These are phyloP conservation scores for Melinopterus prodromus DNA, from an alignment of 2,888 invertebrate genomes.

Conservation along the genomic window DNA sequence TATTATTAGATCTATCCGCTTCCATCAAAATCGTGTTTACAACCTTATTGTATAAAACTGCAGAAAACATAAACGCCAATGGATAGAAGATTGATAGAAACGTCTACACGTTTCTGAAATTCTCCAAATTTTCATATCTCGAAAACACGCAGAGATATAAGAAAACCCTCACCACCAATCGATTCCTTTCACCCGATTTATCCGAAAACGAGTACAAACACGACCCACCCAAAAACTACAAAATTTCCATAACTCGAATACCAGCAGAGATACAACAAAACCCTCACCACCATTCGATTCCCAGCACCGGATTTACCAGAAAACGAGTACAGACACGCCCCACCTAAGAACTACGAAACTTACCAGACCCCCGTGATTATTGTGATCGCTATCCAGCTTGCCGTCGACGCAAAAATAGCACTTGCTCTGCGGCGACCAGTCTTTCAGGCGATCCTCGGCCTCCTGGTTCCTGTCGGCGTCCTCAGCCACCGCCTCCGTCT, in stretches of 20 bases:
- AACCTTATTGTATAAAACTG: too few relatives aligned
- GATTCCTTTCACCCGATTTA: neutral
- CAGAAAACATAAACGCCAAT: too few relatives aligned
- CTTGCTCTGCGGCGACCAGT: conserved; percentile 83
- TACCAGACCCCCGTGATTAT: conserved; percentile 66
- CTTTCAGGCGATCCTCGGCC: conserved; percentile 60
- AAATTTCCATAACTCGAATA: neutral
- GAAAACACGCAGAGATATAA: neutral
- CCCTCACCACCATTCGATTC: neutral
- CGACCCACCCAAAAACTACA: neutral
- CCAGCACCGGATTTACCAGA: neutral
- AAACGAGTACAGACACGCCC: neutral
- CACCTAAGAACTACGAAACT: conserved; percentile 48
- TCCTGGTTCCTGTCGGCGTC: conserved; percentile 44
- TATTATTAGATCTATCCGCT: too few relatives aligned
- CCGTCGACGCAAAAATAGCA: conserved; percentile 86
- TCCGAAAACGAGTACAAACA: neutral
- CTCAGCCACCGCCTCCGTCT: conserved; percentile 43
- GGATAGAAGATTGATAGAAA: too few relatives aligned
- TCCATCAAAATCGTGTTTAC: too few relatives aligned
- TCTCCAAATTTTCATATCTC: neutral
- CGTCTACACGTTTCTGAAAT: too few relatives aligned
- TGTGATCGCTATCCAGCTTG: conserved; percentile 68
- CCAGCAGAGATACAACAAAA: neutral
- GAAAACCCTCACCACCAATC: neutral